phyloP scores from a whole-genome alignment of 1,140 invertebrate genomes.

The Rhyzopertha dominica region DNA sequence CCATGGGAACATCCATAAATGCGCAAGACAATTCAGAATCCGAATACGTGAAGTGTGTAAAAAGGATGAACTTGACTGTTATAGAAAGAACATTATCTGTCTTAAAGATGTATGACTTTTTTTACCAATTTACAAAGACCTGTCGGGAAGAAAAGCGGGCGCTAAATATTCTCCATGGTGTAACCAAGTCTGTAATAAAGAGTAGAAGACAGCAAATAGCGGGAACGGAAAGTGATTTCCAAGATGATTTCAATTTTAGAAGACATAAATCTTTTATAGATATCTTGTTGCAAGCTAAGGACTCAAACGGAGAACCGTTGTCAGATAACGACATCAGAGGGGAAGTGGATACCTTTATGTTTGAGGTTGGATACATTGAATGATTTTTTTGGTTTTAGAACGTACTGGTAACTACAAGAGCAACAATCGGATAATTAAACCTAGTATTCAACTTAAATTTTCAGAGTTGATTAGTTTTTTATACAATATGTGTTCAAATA shows the following conservation, averaged over 20 bases:
- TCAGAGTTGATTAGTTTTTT: constrained; percentile 42
- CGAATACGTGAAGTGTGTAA: constrained; percentile 68
- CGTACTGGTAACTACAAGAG: background rate
- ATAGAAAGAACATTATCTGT: constrained; percentile 45
- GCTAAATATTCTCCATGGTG: constrained; percentile 61
- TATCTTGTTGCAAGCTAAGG: constrained; percentile 58
- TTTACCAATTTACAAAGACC: constrained; percentile 29
- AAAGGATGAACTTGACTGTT: constrained; percentile 48
- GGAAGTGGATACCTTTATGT: constrained; percentile 85
- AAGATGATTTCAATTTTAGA: constrained; percentile 43
- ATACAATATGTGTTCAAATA: constrained; percentile 59
- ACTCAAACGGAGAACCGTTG: constrained; percentile 53
- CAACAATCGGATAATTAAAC: background rate
- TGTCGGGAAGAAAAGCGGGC: constrained; percentile 45
- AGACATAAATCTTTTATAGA: constrained; percentile 69
- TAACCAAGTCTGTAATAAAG: constrained; percentile 57
- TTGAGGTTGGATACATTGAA: constrained; percentile 53
- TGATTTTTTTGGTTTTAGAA: constrained; percentile 14
- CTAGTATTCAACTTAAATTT: background rate
- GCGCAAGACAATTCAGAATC: constrained; percentile 65
- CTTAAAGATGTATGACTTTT: constrained; percentile 17
- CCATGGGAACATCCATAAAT: constrained; percentile 63
- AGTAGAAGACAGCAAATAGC: constrained; percentile 43
- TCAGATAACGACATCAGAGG: constrained; percentile 65
- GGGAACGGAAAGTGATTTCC: background rate